phyloP scores from a whole-genome alignment of 2,888 invertebrate species.

The Orthosia incerta region DNA sequence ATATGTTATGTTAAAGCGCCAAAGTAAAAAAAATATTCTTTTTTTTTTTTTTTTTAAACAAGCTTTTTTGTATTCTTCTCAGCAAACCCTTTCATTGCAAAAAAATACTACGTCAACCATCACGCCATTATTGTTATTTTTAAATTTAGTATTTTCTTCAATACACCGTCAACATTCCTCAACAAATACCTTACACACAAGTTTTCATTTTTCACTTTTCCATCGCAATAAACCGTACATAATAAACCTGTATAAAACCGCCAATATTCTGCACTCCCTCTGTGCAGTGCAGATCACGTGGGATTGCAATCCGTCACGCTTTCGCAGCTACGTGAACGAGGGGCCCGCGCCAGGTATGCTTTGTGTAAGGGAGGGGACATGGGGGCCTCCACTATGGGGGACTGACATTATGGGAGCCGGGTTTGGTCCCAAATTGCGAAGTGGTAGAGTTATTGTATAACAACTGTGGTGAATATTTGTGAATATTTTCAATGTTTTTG shows the following conservation, averaged over 20 bases:
- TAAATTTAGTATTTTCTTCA: background rate
- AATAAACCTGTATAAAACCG: slow-evolving; percentile 10
- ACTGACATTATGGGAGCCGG: background rate
- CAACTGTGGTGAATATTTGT: background rate
- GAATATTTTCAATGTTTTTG: background rate
- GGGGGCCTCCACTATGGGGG: background rate
- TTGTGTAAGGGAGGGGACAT: slow-evolving; percentile 8
- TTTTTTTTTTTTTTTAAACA: too few relatives aligned
- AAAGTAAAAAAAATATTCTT: too few relatives aligned
- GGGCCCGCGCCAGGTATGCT: slow-evolving; percentile 19
- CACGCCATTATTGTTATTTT: too few relatives aligned
- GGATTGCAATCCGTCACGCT: slow-evolving; percentile 49
- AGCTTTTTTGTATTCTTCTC: too few relatives aligned
- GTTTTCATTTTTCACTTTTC: background rate
- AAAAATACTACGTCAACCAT: too few relatives aligned
- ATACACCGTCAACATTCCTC: background rate
- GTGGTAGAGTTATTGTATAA: background rate
- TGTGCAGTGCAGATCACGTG: slow-evolving; percentile 57
- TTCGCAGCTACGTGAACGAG: slow-evolving; percentile 42
- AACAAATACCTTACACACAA: background rate
- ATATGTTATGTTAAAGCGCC: too few relatives aligned
- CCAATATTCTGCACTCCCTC: slow-evolving; percentile 24
- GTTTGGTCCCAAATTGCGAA: background rate
- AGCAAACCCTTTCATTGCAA: too few relatives aligned
- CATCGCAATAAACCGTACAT: slow-evolving; percentile 32